Base-by-base conservation (phyloP, 2,888 invertebrate species). In the Anaspis maculata region DNA sequence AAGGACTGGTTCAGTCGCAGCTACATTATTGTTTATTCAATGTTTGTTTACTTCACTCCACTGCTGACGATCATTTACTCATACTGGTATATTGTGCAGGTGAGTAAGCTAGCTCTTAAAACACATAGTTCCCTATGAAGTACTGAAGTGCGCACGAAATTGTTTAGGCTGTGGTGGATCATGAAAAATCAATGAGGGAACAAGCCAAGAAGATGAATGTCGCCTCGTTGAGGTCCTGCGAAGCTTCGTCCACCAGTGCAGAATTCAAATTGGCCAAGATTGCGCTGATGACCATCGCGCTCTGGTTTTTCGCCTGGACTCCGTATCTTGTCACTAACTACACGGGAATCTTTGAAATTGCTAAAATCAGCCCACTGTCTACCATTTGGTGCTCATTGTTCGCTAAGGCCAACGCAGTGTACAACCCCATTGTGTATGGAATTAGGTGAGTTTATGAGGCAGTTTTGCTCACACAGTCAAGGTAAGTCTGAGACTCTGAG, bases 201-300 rank as follows among this genome's bases (percentile, higher is more conserved):
- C 89, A 90, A 67, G 90, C 90, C 32, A 89, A 89, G 67, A 90
- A 90, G 68, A 90, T 90, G 90, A 90, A 90, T 63, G 90, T 90
- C 3, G 83, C 88, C 41, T 88, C 88, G 21, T 72, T 90, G 33
- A 73, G 89, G 58, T 85, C 86, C 19, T 75, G 82, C 15, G 85
- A 87, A 57, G 76, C 79, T 45, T 73, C 78, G 9, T 78, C 79
- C 51, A 82, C 83, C 28, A 87, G 86, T 54, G 85, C 88, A 5
- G 89, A 89, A 66, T 83, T 82, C 63, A 87, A 88, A 72, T 66
- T 89, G 49, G 89, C 89, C 35, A 89, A 89, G 73, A 84, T 92
- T 32, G 90, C 92, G 31, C 69, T 92, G 57, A 86, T 87, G 74
- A 91, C 90, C 41, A 87, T 92, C 53, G 76, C 84, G 0, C 67